Conservation (phyloP, 1,140 invertebrate species). For the Drosophila repletoides region DNA sequence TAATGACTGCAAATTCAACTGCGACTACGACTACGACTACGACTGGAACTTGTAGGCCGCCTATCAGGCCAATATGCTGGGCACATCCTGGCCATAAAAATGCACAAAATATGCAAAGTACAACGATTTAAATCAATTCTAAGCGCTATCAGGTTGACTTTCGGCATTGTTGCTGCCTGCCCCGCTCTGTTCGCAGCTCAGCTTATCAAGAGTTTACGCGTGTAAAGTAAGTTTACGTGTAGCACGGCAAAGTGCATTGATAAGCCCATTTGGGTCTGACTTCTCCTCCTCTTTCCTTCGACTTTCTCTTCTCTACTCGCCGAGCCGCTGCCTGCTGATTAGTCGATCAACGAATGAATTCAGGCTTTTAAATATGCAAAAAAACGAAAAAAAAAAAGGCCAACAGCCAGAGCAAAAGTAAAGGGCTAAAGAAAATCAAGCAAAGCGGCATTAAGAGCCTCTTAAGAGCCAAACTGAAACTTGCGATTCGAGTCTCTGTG, state of each 20-base stretch:
- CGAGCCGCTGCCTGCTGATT: slow-evolving; percentile 45
- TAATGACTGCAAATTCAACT: slow-evolving; percentile 68
- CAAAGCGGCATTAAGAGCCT: slow-evolving; percentile 51
- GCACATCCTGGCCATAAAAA: slow-evolving; percentile 49
- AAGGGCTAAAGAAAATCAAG: slow-evolving; percentile 16
- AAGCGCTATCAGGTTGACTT: slow-evolving; percentile 32
- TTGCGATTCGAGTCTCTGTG: slow-evolving; percentile 26
- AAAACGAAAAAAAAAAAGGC: slow-evolving; percentile 16
- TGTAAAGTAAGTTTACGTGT: slow-evolving; percentile 80
- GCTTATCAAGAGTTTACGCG: slow-evolving; percentile 63
- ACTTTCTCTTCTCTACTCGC: slow-evolving; percentile 31
- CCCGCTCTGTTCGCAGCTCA: neutral
- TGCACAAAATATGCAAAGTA: slow-evolving; percentile 61
- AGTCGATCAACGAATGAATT: slow-evolving; percentile 67
- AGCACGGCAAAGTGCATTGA: slow-evolving; percentile 75
- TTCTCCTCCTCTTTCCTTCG: neutral
- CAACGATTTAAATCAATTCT: slow-evolving; percentile 76
- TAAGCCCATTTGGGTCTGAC: slow-evolving; percentile 31
- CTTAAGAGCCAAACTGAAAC: slow-evolving; percentile 49
- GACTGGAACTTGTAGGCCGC: slow-evolving; percentile 12
- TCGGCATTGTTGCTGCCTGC: slow-evolving; percentile 3
- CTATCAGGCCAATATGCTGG: slow-evolving; percentile 8
- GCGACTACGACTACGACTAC: no score
- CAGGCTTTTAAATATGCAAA: slow-evolving; percentile 75
- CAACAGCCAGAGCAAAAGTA: slow-evolving; percentile 9